Evolutionary conservation across 2,113 vertebrate genomes (phyloP).

Genomic region (Lutjanus erythropterus): DNA sequence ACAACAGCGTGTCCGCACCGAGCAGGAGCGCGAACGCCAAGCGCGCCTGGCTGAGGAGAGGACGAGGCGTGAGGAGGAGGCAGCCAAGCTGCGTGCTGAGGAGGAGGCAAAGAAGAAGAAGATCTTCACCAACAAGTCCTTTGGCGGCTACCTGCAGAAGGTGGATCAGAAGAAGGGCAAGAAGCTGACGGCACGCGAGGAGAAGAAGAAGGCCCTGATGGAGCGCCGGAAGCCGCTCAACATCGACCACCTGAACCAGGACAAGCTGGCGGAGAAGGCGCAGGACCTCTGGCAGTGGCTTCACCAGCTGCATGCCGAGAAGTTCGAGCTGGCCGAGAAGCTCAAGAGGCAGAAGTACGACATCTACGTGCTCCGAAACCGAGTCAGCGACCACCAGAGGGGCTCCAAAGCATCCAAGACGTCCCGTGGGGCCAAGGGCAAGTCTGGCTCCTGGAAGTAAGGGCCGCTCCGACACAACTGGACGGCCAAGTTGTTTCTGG

Average conservation of each 20-base stretch:
- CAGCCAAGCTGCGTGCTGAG: conserved; percentile 88
- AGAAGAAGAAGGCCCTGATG: conserved; percentile 85
- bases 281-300: conserved; percentile 93
- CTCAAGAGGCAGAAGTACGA: conserved; percentile 97
- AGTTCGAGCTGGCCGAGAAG: conserved; percentile 94
- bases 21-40: conserved; percentile 93
- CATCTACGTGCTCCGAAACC: conserved; percentile 93
- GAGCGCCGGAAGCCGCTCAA: conserved; percentile 86
- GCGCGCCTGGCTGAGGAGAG: conserved; percentile 90
- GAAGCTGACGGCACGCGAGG: conserved; percentile 86
- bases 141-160: conserved; percentile 85
- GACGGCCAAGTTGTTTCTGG: conserved; percentile 4
- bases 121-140: conserved; percentile 91
- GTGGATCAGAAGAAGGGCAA: conserved; percentile 86
- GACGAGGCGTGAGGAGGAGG: conserved; percentile 93
- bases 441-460: conserved; percentile 84
- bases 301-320: conserved; percentile 91
- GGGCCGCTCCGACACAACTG: neutral
- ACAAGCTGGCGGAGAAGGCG: conserved; percentile 90
- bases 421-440: conserved; percentile 76
- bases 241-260: conserved; percentile 86
- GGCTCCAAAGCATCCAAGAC: conserved; percentile 87
- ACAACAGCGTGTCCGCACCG: conserved; percentile 91
- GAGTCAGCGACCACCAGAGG: conserved; percentile 95
- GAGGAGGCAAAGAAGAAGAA: conserved; percentile 97